Percentiles rank a stretch among this genome's conserved stretches.
These are phyloP conservation scores for Luperina nickerlii DNA, from an alignment of 2,888 invertebrate species.

Conservation along the genomic window DNA sequence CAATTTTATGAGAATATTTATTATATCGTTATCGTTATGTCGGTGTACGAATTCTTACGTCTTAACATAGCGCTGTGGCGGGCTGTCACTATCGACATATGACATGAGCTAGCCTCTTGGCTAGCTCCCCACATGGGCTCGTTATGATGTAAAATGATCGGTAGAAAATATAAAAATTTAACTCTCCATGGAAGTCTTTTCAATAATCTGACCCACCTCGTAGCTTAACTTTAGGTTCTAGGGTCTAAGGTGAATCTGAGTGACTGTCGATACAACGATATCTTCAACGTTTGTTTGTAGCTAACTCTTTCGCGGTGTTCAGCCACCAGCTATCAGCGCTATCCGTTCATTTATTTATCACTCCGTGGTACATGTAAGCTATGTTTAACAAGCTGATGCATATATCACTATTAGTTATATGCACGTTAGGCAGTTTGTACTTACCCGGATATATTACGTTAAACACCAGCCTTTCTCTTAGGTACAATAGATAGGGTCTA, in stretches of 20 bases:
- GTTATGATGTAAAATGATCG: not conserved
- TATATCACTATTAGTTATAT: slow-evolving; percentile 43
- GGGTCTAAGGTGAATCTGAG: not conserved
- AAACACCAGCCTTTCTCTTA: slow-evolving; percentile 54
- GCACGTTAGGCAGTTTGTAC: slow-evolving; percentile 45
- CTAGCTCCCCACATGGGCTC: not conserved
- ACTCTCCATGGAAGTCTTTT: not conserved
- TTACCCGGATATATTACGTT: slow-evolving; percentile 60
- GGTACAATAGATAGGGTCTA: slow-evolving; percentile 55
- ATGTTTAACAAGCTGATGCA: slow-evolving; percentile 39
- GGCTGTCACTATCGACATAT: not conserved
- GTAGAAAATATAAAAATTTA: not conserved
- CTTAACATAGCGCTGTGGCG: not conserved
- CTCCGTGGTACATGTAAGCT: slow-evolving; percentile 28
- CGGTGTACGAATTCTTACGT: not conserved
- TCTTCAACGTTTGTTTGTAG: not conserved
- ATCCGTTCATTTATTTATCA: slow-evolving; percentile 37
- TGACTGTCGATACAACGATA: not conserved
- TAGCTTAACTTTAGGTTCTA: not conserved
- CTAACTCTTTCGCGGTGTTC: not conserved
- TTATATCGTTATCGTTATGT: not conserved
- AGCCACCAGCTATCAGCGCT: not conserved
- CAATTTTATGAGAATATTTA: not conserved
- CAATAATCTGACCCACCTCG: not conserved
- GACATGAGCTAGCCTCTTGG: not conserved